Evolutionary conservation across 2,797 vertebrate genomes (phyloP).

Genomic region (Aldrovandia affinis): DNA sequence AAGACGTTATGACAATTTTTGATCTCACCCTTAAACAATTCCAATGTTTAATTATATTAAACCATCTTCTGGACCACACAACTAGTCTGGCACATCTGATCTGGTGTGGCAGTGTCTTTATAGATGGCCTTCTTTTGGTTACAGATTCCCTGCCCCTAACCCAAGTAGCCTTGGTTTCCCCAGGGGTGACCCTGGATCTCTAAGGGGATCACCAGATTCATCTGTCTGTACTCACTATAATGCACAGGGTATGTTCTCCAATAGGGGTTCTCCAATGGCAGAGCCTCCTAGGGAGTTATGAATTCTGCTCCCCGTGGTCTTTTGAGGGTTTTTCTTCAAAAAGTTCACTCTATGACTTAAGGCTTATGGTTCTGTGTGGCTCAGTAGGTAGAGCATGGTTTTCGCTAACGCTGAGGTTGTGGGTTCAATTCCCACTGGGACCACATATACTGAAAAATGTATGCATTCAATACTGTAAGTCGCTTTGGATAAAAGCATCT

Average conservation of each 20-base stretch:
- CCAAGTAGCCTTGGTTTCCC: not conserved
- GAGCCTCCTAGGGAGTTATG: not conserved
- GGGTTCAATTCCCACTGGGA: too few species aligned
- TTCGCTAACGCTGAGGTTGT: too few species aligned
- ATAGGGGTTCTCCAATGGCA: not conserved
- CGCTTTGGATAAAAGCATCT: too few species aligned
- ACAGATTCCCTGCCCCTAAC: not conserved
- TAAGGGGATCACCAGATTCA: not conserved
- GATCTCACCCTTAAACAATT: not conserved
- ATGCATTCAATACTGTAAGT: too few species aligned
- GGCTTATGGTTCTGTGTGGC: too few species aligned
- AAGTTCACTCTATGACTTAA: not conserved
- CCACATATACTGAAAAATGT: too few species aligned
- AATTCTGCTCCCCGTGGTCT: not conserved
- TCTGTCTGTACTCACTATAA: not conserved
- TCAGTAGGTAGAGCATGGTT: too few species aligned
- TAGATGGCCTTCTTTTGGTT: not conserved
- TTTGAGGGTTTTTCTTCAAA: not conserved
- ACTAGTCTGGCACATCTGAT: not conserved
- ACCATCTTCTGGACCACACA: not conserved
- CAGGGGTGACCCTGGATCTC: not conserved
- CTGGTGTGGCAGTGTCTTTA: not conserved
- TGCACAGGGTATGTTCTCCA: not conserved
- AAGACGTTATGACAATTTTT: too few species aligned
- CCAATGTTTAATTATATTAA: not conserved